Evolutionary conservation across 2,888 invertebrate species (phyloP), one percentile per base, ranked within the genome.

Genomic region (Nomada ruficornis): DNA sequence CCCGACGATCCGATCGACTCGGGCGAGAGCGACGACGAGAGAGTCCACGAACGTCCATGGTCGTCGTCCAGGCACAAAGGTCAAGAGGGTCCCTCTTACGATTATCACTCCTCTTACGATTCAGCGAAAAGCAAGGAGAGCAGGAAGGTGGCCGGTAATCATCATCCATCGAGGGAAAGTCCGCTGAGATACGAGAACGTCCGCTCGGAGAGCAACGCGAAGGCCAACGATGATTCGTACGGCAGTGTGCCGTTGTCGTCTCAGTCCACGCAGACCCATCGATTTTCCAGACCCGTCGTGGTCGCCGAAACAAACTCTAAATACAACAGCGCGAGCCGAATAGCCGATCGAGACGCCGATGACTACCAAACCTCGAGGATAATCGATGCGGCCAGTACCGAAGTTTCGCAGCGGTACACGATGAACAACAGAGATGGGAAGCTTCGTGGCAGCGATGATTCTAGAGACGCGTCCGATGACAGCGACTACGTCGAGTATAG

Each of bases 401-500:
- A 88, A 29, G 47, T 26, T 13, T 4, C 59, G 2, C 86, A 86
- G 57, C 75, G 85, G 7, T 86, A 87, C 20, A 71, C 68, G 23
- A 59, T 74, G 29, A 71, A 82, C 55, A 63, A 75, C 36, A 69
- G 74, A 1, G 69, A 86, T 11, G 81, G 74, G 2, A 88, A 74
- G 7, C 91, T 88, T 60, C 88, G 90, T 11, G 88, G 90, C 67
- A 92, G 91, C 59, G 91, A 92, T 0, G 91, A 91, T 47, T 89
- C 90, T 0, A 88, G 75, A 18, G 93, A 92, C 57, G 77, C 77
- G 59, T 92, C 92, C 0, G 91, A 91, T 0, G 92, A 93, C 4
- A 29, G 74, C 7, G 94, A 93, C 65, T 93, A 93, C 76, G 63
- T 78, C 2, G 94, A 93, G 23, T 89, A 91, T 4, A 89, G 90